These are phyloP conservation scores for Ceyx margarethae DNA, from an alignment of 2,113 vertebrate species.

Conservation along the genomic window DNA sequence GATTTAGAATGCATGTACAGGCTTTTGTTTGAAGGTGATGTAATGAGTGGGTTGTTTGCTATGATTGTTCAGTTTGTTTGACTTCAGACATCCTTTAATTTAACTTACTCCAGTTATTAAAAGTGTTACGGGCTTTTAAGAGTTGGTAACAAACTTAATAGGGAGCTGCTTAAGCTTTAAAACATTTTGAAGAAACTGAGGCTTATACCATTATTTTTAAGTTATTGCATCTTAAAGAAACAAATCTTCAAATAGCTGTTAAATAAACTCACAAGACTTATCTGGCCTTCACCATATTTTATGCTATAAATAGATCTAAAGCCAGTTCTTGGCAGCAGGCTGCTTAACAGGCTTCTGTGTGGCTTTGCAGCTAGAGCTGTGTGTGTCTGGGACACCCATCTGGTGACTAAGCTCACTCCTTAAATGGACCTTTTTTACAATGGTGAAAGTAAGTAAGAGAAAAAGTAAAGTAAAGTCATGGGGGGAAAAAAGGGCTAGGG, in stretches of 20 bases:
- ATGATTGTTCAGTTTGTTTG: not conserved
- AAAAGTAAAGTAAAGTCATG: not conserved
- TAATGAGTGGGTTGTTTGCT: not conserved
- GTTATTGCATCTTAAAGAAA: slow-evolving; percentile 49
- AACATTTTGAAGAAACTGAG: not conserved
- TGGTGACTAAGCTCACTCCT: slow-evolving; percentile 26
- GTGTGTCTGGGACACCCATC: slow-evolving; percentile 3
- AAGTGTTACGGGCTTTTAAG: not conserved
- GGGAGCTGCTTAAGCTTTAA: not conserved
- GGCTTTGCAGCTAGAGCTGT: slow-evolving; percentile 30
- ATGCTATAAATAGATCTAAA: slow-evolving; percentile 66
- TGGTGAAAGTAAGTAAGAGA: not conserved
- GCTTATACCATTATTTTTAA: slow-evolving; percentile 21
- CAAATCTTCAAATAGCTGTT: slow-evolving; percentile 31
- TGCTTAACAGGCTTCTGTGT: slow-evolving; percentile 28
- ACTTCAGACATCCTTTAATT: not conserved
- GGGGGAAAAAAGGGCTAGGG: not conserved
- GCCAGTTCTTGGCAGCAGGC: slow-evolving; percentile 40
- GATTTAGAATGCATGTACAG: not conserved
- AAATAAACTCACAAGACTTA: slow-evolving; percentile 62
- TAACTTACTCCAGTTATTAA: not conserved
- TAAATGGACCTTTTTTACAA: not conserved
- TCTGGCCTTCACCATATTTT: slow-evolving; percentile 24
- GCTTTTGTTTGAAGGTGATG: slow-evolving; percentile 2
- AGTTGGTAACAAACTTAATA: not conserved